These are phyloP conservation scores for Scyliorhinus canicula DNA, from an alignment of 2,797 vertebrate species.

Conservation along the genomic window DNA sequence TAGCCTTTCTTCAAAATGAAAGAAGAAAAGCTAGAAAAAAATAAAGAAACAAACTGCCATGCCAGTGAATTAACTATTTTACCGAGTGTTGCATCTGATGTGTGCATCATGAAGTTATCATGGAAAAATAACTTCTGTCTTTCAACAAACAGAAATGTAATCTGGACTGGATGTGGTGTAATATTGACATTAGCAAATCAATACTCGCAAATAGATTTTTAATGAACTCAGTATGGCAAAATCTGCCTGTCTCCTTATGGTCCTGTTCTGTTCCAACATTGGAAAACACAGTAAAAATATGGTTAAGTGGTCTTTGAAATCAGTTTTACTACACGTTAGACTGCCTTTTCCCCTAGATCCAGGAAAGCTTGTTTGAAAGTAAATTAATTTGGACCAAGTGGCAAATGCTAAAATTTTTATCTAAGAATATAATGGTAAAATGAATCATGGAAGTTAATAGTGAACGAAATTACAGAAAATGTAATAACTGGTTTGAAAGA, in stretches of 20 bases:
- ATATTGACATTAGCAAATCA: not conserved
- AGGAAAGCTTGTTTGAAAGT: no score
- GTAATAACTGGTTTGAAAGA: no score
- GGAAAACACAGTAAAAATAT: no score
- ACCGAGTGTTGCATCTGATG: not conserved
- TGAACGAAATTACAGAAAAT: no score
- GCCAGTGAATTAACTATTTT: not conserved
- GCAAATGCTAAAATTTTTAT: no score
- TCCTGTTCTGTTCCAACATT: not conserved
- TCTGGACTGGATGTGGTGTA: not conserved
- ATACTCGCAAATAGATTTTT: not conserved
- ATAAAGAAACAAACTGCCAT: not conserved
- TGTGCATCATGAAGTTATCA: not conserved
- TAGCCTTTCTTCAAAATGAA: slow-evolving; percentile 82
- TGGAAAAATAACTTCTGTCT: not conserved
- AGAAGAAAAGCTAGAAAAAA: slow-evolving; percentile 73
- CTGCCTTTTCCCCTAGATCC: no score
- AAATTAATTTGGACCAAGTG: no score
- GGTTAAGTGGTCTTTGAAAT: no score
- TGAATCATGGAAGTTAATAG: no score
- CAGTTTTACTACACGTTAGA: no score
- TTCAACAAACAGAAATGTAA: not conserved
- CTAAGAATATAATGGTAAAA: no score
- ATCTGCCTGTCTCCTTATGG: not conserved
- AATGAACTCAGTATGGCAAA: not conserved